A percentile compares a stretch with the other conserved stretches of the same genome.
These are phyloP conservation scores for Cremastinae sp. DNA, from an alignment of 2,888 invertebrate species.

Conservation along the genomic window DNA sequence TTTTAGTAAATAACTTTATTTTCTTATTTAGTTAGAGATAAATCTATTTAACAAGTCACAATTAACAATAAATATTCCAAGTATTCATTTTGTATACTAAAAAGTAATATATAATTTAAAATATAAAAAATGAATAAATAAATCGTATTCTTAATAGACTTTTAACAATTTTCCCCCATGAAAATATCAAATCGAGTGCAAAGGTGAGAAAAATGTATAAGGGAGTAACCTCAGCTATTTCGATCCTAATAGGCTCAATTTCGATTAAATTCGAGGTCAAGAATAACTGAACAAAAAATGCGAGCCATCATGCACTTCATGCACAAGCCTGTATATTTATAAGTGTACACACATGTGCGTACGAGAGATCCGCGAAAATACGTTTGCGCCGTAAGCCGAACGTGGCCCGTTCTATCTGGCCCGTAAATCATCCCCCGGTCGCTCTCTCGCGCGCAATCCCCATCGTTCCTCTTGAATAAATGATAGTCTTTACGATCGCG, in stretches of 20 bases:
- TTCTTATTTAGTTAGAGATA: not conserved
- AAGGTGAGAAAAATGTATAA: too few species aligned
- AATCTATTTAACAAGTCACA: too few species aligned
- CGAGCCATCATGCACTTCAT: not conserved
- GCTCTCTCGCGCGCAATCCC: constrained; percentile 47
- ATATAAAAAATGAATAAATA: not conserved
- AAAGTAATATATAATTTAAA: too few species aligned
- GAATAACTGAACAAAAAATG: not conserved
- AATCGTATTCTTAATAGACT: too few species aligned
- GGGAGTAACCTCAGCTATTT: not conserved
- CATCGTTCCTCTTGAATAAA: constrained; percentile 62
- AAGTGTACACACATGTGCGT: constrained; percentile 27
- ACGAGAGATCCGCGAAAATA: constrained; percentile 49
- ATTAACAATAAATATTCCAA: too few species aligned
- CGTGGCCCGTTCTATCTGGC: constrained; percentile 58
- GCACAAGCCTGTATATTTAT: constrained; percentile 49
- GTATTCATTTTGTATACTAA: too few species aligned
- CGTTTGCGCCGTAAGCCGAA: constrained; percentile 57
- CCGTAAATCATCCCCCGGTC: constrained; percentile 63
- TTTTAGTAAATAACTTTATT: not conserved
- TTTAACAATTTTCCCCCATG: too few species aligned
- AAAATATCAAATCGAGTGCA: too few species aligned
- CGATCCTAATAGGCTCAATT: not conserved
- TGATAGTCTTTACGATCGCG: constrained; percentile 66
- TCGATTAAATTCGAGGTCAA: not conserved